Evolutionary conservation across 2,113 vertebrate genomes (phyloP).

Genomic region (Polypterus bichir): DNA sequence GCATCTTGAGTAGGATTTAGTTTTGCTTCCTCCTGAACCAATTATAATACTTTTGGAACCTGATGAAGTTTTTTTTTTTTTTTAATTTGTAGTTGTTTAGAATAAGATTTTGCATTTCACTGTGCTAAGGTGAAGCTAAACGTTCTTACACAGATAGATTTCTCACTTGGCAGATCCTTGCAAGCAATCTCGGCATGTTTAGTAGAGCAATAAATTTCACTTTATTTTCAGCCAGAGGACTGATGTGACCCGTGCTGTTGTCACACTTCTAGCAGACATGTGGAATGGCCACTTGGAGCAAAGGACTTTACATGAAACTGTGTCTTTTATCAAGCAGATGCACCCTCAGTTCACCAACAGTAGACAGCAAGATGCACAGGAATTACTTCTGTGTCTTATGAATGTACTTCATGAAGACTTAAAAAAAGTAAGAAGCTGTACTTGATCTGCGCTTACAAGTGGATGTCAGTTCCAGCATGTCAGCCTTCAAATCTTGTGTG

Average conservation of each 20-base stretch:
- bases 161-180: neutral
- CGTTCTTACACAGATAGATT: neutral
- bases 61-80: too few relatives aligned
- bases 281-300: conserved; percentile 51
- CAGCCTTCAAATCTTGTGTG: neutral
- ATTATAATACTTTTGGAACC: too few relatives aligned
- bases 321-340: conserved; percentile 36
- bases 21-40: too few relatives aligned
- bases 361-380: conserved; percentile 69
- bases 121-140: neutral
- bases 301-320: conserved; percentile 46
- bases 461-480: neutral
- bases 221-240: conserved; percentile 30
- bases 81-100: neutral
- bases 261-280: conserved; percentile 54
- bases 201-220: neutral
- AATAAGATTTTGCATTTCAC: neutral
- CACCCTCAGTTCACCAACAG: conserved; percentile 52
- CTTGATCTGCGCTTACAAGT: neutral
- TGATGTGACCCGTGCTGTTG: conserved; percentile 43
- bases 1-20: too few relatives aligned
- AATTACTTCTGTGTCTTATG: conserved; percentile 65
- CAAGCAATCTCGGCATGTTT: neutral
- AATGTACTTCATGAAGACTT: conserved; percentile 64
- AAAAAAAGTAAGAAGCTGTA: conserved; percentile 41